Evolutionary conservation across 2,113 vertebrate genomes (phyloP).

Genomic region (Pseudopipra pipra): DNA sequence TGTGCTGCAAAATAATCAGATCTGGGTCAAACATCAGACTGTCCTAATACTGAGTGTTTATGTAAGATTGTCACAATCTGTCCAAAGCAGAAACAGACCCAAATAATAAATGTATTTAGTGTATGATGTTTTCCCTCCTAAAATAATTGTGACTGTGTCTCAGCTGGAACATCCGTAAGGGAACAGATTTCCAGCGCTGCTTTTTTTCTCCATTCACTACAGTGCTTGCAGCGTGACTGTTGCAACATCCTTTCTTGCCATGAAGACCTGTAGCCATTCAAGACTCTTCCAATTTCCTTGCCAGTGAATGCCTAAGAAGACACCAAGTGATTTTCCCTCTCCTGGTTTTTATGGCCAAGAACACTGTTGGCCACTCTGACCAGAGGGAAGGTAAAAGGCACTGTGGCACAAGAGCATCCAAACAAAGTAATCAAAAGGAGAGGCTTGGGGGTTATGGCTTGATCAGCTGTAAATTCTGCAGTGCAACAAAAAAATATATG

Average conservation of each 20-base stretch:
- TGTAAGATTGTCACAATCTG: not conserved
- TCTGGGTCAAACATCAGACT: constrained; percentile 9
- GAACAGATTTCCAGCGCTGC: not conserved
- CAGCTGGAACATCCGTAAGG: not conserved
- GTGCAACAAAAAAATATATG: not conserved
- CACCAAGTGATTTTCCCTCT: not conserved
- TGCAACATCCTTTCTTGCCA: not conserved
- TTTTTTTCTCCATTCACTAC: not conserved
- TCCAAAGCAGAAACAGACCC: not conserved
- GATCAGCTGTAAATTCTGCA: not conserved
- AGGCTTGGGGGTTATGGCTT: not conserved
- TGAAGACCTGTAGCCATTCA: not conserved
- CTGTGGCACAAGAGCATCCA: not conserved
- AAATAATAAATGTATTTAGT: not conserved
- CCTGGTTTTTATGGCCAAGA: not conserved
- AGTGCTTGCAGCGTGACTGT: not conserved
- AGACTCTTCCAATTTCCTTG: not conserved
- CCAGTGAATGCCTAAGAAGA: not conserved
- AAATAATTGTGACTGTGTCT: not conserved
- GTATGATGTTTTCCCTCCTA: not conserved
- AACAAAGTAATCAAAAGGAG: not conserved
- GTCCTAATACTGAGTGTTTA: not conserved
- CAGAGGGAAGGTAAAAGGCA: not conserved
- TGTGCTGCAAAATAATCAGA: constrained; percentile 2
- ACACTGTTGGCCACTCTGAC: rapidly evolving